Evolutionary conservation across 2,797 vertebrate genomes (phyloP).

Genomic region (Lepus oiostolus): DNA sequence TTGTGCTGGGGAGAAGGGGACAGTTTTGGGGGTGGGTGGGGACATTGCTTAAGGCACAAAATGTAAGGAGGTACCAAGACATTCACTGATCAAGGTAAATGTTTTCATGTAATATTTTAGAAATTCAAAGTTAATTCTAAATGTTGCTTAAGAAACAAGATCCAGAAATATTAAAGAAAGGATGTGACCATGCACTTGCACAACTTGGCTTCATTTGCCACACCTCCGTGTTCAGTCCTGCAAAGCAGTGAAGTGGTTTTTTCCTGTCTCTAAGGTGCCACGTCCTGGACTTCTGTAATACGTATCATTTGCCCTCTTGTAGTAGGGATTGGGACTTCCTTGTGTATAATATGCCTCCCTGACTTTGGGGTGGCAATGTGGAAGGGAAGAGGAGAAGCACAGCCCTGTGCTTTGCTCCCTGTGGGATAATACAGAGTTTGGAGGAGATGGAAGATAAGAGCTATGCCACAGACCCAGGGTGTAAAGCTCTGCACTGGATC

Average conservation of each 20-base stretch:
- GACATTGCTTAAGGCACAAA: background rate
- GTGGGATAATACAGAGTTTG: background rate
- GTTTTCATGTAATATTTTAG: background rate
- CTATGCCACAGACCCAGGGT: accelerated
- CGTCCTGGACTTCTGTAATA: background rate
- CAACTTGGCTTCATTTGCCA: background rate
- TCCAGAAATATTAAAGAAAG: background rate
- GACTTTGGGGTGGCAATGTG: background rate
- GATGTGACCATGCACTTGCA: background rate
- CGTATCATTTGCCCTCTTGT: background rate
- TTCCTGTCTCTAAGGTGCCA: no score
- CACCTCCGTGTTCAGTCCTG: background rate
- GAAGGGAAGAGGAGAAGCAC: no score
- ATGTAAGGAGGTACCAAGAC: background rate
- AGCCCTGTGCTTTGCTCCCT: background rate
- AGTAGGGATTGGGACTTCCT: background rate
- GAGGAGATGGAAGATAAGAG: background rate
- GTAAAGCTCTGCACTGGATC: background rate
- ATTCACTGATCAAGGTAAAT: background rate
- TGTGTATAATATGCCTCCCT: background rate
- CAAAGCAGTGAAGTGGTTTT: background rate
- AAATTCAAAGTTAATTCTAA: background rate
- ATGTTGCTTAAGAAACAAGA: background rate
- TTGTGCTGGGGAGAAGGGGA: no score
- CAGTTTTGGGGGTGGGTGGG: no score